Conservation (phyloP, 1,140 invertebrate genomes). For the Drosophila kohkoa region DNA sequence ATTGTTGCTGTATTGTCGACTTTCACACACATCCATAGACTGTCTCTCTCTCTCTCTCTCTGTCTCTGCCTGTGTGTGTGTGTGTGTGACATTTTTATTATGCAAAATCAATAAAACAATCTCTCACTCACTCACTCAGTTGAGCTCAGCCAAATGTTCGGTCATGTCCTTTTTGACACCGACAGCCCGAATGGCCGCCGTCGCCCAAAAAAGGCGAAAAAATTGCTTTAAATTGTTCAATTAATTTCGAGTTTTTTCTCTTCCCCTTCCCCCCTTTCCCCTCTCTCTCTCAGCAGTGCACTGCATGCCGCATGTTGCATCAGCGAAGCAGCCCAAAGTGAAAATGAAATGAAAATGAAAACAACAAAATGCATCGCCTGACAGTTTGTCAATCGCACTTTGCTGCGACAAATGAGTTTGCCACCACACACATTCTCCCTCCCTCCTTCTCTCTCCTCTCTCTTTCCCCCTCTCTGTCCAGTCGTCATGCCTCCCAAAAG, state of each 20-base stretch:
- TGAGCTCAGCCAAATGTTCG: slow-evolving; percentile 64
- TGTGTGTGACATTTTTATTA: slow-evolving; percentile 84
- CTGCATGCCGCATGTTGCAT: slow-evolving; percentile 34
- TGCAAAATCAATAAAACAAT: slow-evolving; percentile 85
- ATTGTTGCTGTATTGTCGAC: slow-evolving; percentile 83
- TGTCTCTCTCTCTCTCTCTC: neutral
- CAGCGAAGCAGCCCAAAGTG: slow-evolving; percentile 28
- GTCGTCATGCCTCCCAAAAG: slow-evolving; percentile 9
- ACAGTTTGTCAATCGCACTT: slow-evolving; percentile 81
- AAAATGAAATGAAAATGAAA: slow-evolving; percentile 45
- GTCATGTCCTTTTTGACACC: slow-evolving; percentile 84
- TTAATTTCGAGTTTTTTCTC: slow-evolving; percentile 76
- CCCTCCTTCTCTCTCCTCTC: slow-evolving; percentile 2
- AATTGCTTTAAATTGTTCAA: slow-evolving; percentile 79
- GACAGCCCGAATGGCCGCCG: slow-evolving; percentile 61
- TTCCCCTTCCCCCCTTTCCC: neutral
- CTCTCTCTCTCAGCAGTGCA: neutral
- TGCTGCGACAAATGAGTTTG: slow-evolving; percentile 73
- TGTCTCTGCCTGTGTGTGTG: neutral
- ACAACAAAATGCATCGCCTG: slow-evolving; percentile 67
- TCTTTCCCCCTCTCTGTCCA: neutral
- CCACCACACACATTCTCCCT: slow-evolving; percentile 27
- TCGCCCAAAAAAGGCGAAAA: slow-evolving; percentile 39
- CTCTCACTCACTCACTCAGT: slow-evolving; percentile 65
- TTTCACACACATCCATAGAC: slow-evolving; percentile 4